Conservation (phyloP, 2,113 vertebrate species). For the Eulemur rufifrons region DNA sequence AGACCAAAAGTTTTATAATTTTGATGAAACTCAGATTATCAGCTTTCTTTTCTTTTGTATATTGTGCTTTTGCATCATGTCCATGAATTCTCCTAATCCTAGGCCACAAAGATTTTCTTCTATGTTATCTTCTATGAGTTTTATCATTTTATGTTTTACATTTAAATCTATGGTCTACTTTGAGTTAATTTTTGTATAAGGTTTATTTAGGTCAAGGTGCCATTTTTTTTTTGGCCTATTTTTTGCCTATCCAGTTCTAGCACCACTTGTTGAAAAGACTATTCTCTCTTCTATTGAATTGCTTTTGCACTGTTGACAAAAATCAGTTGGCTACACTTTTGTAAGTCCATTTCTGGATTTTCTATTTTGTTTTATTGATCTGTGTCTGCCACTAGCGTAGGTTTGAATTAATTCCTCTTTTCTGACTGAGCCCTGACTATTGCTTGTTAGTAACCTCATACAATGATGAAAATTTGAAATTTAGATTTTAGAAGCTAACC, state of each 20-base stretch:
- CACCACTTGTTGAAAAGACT: background rate
- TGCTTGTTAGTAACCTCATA: background rate
- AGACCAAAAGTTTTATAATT: background rate
- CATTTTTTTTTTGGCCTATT: background rate
- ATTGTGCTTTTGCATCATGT: background rate
- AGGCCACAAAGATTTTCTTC: background rate
- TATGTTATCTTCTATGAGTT: background rate
- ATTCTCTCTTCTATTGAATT: background rate
- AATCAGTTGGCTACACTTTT: background rate
- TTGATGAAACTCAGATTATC: background rate
- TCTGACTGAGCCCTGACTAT: background rate
- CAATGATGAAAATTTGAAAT: background rate
- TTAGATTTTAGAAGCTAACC: background rate
- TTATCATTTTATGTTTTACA: background rate
- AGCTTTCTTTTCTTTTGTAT: background rate
- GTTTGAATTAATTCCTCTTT: background rate
- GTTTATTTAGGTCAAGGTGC: background rate
- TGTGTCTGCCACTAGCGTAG: background rate
- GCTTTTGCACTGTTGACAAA: background rate
- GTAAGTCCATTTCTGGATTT: background rate
- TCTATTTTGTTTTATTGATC: conserved; percentile 2
- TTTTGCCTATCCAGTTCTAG: background rate
- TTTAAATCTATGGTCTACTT: background rate
- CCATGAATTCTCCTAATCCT: background rate
- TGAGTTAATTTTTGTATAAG: background rate